Percentiles rank a stretch among this genome's conserved stretches.
These are phyloP conservation scores for Probosciger aterrimus DNA, from an alignment of 2,113 vertebrate genomes.

Conservation along the genomic window DNA sequence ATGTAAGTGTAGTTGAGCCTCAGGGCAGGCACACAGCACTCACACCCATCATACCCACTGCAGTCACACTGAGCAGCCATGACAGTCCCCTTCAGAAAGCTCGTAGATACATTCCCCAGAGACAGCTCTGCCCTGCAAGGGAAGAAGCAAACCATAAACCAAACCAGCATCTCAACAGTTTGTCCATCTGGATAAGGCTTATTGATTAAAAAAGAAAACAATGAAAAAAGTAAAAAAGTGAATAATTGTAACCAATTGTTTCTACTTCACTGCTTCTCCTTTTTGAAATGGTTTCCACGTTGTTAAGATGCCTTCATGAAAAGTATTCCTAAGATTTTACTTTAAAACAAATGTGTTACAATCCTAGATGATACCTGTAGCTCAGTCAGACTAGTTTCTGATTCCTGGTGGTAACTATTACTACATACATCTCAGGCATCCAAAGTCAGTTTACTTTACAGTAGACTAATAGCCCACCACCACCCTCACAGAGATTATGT, in stretches of 20 bases:
- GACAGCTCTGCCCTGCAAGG: slow-evolving; percentile 15
- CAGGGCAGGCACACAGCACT: slow-evolving; percentile 70
- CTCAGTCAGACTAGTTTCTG: not conserved
- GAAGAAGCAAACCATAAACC: not conserved
- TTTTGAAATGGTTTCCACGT: not conserved
- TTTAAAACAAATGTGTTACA: not conserved
- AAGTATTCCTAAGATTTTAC: not conserved
- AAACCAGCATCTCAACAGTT: not conserved
- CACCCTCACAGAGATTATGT: not conserved
- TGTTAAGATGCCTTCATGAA: not conserved
- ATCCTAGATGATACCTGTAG: not conserved
- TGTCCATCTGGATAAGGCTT: not conserved
- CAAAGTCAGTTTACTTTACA: not conserved
- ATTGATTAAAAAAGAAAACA: not conserved
- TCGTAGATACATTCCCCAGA: slow-evolving; percentile 6
- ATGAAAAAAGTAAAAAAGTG: not conserved
- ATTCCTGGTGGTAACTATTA: not conserved
- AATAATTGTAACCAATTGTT: not conserved
- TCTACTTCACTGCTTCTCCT: not conserved
- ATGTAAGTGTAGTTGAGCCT: slow-evolving; percentile 45
- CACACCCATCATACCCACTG: slow-evolving; percentile 25
- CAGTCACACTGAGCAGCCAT: slow-evolving; percentile 33
- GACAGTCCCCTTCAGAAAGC: not conserved
- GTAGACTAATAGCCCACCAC: not conserved
- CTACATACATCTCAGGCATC: no score